Percentiles rank a stretch among this genome's conserved stretches.
Evolutionary conservation across 2,888 invertebrate genomes (phyloP).

Genomic region (Melanchra persicariae): DNA sequence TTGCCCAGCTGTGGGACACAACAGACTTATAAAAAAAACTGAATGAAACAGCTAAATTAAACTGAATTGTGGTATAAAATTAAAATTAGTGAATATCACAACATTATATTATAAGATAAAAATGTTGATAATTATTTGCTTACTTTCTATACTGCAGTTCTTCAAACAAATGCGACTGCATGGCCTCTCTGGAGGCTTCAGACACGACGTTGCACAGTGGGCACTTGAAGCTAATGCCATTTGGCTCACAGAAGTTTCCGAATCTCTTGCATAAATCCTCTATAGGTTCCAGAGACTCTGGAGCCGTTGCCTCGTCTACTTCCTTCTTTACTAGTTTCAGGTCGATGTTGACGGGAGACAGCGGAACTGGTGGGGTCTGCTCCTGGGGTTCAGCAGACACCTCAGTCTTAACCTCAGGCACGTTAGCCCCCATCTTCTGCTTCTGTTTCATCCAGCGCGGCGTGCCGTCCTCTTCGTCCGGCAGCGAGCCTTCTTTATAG

Average conservation of each 20-base stretch:
- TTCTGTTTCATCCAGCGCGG: slow-evolving; percentile 82
- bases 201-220: slow-evolving; percentile 91
- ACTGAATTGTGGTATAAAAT: neutral
- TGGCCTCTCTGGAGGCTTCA: slow-evolving; percentile 90
- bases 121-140: slow-evolving; percentile 60
- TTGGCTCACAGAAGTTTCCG: slow-evolving; percentile 87
- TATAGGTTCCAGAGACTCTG: slow-evolving; percentile 64
- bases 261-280: slow-evolving; percentile 79
- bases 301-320: slow-evolving; percentile 51
- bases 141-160: slow-evolving; percentile 93
- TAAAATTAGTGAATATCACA: too few species aligned
- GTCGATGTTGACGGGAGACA: slow-evolving; percentile 66
- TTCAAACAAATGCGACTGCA: slow-evolving; percentile 92
- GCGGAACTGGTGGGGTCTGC: slow-evolving; percentile 34
- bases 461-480: slow-evolving; percentile 78
- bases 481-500: slow-evolving; percentile 85
- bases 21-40: too few species aligned
- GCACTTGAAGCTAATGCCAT: slow-evolving; percentile 90
- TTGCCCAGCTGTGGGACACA: too few species aligned
- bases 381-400: slow-evolving; percentile 55
- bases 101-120: neutral
- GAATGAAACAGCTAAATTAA: neutral
- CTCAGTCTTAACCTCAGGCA: slow-evolving; percentile 77
- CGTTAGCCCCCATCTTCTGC: slow-evolving; percentile 66
- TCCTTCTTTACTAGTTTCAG: slow-evolving; percentile 84